Evolutionary conservation across 2,797 vertebrate species (phyloP).

Genomic region (Gymnopithys bicolor): DNA sequence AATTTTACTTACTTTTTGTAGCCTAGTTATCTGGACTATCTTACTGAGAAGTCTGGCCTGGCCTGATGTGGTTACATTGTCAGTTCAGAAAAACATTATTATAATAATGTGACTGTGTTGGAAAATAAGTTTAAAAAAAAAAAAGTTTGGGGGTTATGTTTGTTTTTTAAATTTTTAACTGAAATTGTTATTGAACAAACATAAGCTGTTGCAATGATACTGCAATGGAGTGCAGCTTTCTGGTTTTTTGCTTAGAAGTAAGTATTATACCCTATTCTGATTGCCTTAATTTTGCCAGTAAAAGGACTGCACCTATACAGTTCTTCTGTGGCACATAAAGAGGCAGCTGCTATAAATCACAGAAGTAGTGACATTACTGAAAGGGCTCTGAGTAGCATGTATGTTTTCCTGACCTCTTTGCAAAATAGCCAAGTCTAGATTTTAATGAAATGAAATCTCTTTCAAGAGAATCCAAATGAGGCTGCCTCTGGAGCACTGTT

Average conservation of each 20-base stretch:
- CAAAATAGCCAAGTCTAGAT: slow-evolving; percentile 71
- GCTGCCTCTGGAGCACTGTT: slow-evolving; percentile 54
- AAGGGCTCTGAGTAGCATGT: slow-evolving; percentile 21
- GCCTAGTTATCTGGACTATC: not conserved
- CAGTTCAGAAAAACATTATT: not conserved
- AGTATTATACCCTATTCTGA: slow-evolving; percentile 1
- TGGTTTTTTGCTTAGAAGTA: slow-evolving; percentile 48
- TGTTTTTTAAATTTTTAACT: not conserved
- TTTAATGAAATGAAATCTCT: slow-evolving; percentile 78
- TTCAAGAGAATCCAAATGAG: slow-evolving; percentile 59
- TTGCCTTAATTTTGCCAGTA: slow-evolving; percentile 69
- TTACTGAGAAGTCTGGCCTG: not conserved
- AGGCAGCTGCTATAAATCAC: slow-evolving; percentile 73
- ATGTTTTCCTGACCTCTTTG: slow-evolving; percentile 69
- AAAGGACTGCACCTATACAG: slow-evolving; percentile 39
- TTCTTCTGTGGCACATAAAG: slow-evolving; percentile 60
- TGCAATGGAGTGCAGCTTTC: not conserved
- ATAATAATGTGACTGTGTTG: not conserved
- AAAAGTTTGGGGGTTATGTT: no score
- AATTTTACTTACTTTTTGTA: not conserved
- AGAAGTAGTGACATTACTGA: slow-evolving; percentile 58
- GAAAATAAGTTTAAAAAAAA: not conserved
- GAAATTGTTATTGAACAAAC: not conserved
- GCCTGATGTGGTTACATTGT: not conserved
- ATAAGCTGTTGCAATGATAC: not conserved